Conservation (phyloP, 2,113 vertebrate genomes). For the Phylloscopus trochiloides region DNA sequence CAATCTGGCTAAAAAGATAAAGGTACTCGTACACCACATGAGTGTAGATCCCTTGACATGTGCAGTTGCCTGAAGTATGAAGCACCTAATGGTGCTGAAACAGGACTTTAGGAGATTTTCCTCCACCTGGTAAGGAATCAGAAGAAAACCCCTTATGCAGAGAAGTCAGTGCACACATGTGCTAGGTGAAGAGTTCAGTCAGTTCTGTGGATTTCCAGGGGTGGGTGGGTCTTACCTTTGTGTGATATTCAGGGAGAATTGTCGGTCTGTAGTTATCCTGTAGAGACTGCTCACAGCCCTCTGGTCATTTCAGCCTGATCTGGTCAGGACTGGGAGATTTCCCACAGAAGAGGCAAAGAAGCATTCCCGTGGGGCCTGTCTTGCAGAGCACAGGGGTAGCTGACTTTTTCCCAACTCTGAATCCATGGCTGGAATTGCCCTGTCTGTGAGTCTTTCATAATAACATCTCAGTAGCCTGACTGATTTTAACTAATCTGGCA, state of each 20-base stretch:
- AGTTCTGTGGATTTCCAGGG: accelerated
- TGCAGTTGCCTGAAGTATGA: not conserved
- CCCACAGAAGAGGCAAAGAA: not conserved
- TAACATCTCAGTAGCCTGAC: not conserved
- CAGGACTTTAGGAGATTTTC: not conserved
- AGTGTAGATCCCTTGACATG: not conserved
- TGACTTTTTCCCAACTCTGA: accelerated
- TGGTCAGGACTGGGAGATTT: not conserved
- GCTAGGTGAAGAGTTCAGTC: not conserved
- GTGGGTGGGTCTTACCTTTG: accelerated
- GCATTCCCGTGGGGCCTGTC: not conserved
- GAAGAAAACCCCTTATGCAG: not conserved
- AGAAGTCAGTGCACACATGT: not conserved
- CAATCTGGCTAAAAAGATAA: not conserved
- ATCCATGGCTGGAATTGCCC: not conserved
- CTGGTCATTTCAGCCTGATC: not conserved
- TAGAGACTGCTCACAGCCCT: not conserved
- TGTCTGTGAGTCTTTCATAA: not conserved
- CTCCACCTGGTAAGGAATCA: not conserved
- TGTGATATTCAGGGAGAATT: not conserved
- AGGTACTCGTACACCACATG: accelerated
- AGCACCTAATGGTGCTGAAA: not conserved
- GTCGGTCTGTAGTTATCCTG: not conserved
- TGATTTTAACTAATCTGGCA: not conserved
- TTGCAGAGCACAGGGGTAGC: accelerated